Evolutionary conservation across 1,140 invertebrate species (phyloP).

Genomic region (Stenopsyche tienmushanensis): DNA sequence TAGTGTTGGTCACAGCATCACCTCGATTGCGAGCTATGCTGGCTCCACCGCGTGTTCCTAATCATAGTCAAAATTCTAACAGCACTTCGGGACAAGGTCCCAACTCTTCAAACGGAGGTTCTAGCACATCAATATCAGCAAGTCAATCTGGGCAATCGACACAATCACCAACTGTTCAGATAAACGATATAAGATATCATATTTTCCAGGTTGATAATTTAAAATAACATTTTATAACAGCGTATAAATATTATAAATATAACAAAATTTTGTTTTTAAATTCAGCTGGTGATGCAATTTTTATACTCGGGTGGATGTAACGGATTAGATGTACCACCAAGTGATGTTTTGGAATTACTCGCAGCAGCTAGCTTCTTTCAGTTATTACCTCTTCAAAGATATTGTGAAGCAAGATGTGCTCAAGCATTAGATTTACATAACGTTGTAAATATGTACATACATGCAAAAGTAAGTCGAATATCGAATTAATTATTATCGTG

Average conservation of each 20-base stretch:
- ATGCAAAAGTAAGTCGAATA: constrained; percentile 71
- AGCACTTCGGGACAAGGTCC: constrained; percentile 51
- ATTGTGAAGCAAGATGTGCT: constrained; percentile 83
- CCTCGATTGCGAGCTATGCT: constrained; percentile 84
- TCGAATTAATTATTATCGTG: too few relatives aligned
- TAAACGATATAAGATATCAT: constrained; percentile 89
- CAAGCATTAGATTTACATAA: constrained; percentile 83
- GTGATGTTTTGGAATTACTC: constrained; percentile 84
- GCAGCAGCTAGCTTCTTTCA: constrained; percentile 92
- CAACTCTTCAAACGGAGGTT: constrained; percentile 70
- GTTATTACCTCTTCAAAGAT: constrained; percentile 78
- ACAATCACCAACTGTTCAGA: constrained; percentile 78
- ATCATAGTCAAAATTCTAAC: constrained; percentile 21
- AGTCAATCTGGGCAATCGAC: constrained; percentile 30
- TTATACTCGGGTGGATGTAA: constrained; percentile 86
- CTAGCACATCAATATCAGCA: constrained; percentile 33
- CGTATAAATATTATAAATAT: background rate
- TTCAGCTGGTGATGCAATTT: constrained; percentile 88
- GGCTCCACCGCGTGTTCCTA: constrained; percentile 50
- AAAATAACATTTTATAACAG: background rate
- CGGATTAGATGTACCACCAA: constrained; percentile 72
- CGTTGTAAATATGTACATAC: constrained; percentile 89
- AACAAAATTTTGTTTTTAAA: constrained; percentile 11
- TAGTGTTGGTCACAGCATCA: constrained; percentile 87
- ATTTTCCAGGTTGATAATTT: constrained; percentile 75